These are phyloP conservation scores for Calliphora vomitoria DNA, from an alignment of 2,888 invertebrate species.

Conservation along the genomic window DNA sequence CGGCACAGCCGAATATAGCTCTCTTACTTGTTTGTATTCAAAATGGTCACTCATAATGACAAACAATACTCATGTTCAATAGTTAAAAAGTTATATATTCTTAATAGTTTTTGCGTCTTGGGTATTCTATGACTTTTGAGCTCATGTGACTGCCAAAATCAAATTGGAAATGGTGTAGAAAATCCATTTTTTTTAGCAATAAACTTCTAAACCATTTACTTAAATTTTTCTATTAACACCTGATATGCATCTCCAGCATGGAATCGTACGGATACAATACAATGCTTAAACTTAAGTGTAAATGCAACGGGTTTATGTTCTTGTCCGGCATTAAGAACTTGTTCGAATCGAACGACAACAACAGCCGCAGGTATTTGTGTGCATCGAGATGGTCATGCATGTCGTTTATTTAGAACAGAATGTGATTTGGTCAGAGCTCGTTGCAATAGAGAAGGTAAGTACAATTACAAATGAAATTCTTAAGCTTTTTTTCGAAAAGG, in stretches of 20 bases:
- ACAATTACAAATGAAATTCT: not conserved
- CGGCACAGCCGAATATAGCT: too few relatives aligned
- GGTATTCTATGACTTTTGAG: too few relatives aligned
- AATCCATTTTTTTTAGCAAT: not conserved
- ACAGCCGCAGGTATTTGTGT: slow-evolving; percentile 58
- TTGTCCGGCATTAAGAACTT: slow-evolving; percentile 48
- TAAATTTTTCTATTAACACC: slow-evolving; percentile 24
- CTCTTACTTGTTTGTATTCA: too few relatives aligned
- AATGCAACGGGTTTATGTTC: slow-evolving; percentile 57
- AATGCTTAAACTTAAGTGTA: slow-evolving; percentile 46
- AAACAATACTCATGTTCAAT: too few relatives aligned
- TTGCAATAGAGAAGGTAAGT: slow-evolving; percentile 53
- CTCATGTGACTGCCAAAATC: too few relatives aligned
- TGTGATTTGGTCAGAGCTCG: slow-evolving; percentile 63
- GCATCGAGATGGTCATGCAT: slow-evolving; percentile 57
- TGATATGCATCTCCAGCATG: slow-evolving; percentile 30
- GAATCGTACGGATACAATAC: slow-evolving; percentile 54
- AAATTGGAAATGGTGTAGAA: slow-evolving; percentile 40
- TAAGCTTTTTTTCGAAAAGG: not conserved
- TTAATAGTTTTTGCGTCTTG: too few relatives aligned
- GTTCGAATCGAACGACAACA: slow-evolving; percentile 62
- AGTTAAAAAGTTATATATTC: too few relatives aligned
- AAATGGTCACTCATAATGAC: too few relatives aligned
- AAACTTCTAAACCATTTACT: slow-evolving; percentile 14
- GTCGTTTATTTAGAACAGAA: slow-evolving; percentile 58